phyloP scores from a whole-genome alignment of 2,797 vertebrate species.

The Phyllotis vaccarum region DNA sequence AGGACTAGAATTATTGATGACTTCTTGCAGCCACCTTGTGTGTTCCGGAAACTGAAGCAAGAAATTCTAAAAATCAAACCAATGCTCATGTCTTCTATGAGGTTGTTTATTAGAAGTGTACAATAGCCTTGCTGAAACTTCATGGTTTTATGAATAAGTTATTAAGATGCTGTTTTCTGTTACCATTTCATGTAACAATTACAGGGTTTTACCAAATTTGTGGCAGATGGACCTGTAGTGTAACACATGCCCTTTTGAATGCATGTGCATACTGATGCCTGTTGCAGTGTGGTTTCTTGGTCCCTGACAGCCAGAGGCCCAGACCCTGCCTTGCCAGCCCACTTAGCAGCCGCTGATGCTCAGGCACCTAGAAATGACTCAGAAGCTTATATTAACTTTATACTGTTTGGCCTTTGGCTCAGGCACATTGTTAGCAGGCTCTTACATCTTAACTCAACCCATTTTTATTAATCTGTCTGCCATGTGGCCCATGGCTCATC shows the following conservation, averaged over 20 bases:
- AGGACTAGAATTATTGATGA: neutral
- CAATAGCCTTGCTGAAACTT: neutral
- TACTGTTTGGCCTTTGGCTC: too few species aligned
- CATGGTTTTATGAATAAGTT: slow-evolving; percentile 7
- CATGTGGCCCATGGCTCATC: too few species aligned
- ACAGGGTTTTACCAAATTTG: slow-evolving; percentile 68
- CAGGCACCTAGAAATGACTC: too few species aligned
- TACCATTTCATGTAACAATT: slow-evolving; percentile 27
- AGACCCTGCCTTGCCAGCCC: too few species aligned
- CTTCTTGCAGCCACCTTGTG: neutral
- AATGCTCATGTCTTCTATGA: neutral
- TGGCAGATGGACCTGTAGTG: slow-evolving; percentile 63
- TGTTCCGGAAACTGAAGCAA: too few species aligned
- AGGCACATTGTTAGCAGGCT: too few species aligned
- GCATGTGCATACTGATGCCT: slow-evolving; percentile 1
- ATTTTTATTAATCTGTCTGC: too few species aligned
- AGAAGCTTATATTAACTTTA: too few species aligned
- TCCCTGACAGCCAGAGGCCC: too few species aligned
- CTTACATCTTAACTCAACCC: too few species aligned
- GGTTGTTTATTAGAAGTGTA: neutral
- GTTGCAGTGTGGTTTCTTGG: too few species aligned
- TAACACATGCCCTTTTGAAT: slow-evolving; percentile 36
- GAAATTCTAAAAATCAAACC: neutral
- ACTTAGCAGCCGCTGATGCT: too few species aligned
- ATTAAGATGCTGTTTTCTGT: slow-evolving; percentile 52